Evolutionary conservation across 2,888 invertebrate genomes (phyloP), one percentile per base, ranked within the genome.

Genomic region (Ceramica pisi): DNA sequence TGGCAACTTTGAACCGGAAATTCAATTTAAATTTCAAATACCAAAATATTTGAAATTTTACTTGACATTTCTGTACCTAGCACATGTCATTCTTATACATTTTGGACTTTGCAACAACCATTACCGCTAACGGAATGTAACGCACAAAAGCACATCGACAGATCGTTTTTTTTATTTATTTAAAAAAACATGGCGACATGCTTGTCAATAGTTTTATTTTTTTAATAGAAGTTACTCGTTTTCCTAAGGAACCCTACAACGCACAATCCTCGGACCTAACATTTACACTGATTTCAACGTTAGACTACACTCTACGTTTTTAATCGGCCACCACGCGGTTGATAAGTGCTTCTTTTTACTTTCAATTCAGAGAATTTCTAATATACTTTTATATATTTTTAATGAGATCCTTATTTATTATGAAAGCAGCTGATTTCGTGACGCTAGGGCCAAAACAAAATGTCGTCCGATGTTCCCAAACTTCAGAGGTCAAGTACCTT

Each of bases 201-300:
- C 31, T 5, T 31, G 31, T 6, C 31, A 31, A 31, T 31, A 31
- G 3, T 6, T 5, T 5, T 31, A 31, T 31, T 2, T 31, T 6
- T 31, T 31, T 31, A 31, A 31, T 44, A 44, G 21, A 4, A 10
- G 38, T 31, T 35, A 0, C 2, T 44, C 4, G 5, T 67, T 53
- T 31, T 23, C 1, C 31, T 3, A 26, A 26, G 8, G 38, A 63
- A 31, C 46, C 50, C 46, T 23, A 87, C 89, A 89, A 88, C 87
- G 79, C 77, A 86, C 83, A 86, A 85, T 82, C 74, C 69, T 67
- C 67, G 48, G 60, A 69, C 62, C 66, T 77, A 78, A 84, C 75
- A 82, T 83, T 82, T 79, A 67, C 66, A 83, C 59, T 77, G 53
- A 80, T 65, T 78, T 71, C 64, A 69, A 62, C 44, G 50, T 67